Conservation (phyloP, 2,113 vertebrate species). For the Thermophis baileyi region DNA sequence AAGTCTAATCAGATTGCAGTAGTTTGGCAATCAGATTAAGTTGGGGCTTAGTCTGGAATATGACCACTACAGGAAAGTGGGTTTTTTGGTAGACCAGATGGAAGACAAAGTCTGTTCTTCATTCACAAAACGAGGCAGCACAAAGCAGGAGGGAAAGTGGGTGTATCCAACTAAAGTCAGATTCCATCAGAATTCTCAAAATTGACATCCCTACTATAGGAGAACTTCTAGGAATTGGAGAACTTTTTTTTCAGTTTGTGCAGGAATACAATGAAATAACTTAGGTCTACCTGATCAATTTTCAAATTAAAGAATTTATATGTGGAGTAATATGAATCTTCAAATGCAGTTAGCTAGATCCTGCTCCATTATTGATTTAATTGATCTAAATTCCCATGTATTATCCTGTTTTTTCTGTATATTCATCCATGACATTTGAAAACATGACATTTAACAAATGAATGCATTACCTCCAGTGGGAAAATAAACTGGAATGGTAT, state of each 20-base stretch:
- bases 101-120: neutral
- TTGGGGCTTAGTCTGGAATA: neutral
- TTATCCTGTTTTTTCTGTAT: neutral
- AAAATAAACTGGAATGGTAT: neutral
- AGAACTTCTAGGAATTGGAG: neutral
- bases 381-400: neutral
- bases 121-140: neutral
- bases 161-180: neutral
- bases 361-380: neutral
- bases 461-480: neutral
- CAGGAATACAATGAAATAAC: neutral
- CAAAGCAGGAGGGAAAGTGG: neutral
- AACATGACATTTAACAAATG: neutral
- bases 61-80: neutral
- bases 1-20: neutral
- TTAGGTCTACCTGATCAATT: neutral
- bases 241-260: neutral
- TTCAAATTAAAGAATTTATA: neutral
- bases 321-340: neutral
- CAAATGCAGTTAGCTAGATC: neutral
- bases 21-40: neutral
- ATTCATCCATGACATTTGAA: neutral
- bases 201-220: no score
- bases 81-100: neutral
- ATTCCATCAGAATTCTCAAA: neutral